Base-by-base conservation (phyloP, 2,888 invertebrate genomes). In the Lepidonotus clava region DNA sequence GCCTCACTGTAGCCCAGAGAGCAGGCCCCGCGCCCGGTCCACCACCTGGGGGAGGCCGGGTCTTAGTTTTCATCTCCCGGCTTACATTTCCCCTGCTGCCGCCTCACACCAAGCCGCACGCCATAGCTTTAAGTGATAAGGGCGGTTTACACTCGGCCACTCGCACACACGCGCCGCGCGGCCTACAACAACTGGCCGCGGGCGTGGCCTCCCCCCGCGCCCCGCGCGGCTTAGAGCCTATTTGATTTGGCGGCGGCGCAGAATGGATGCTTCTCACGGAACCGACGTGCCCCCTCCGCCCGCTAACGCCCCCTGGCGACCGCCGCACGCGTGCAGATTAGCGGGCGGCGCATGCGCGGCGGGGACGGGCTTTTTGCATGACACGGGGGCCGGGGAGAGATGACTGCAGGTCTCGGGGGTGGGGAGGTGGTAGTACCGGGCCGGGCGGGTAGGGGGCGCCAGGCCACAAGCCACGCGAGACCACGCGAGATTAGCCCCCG, bases 401-500 rank as follows among this genome's bases (percentile, higher is more conserved):
- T 80, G 41, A 80, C 41, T 80, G 14, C 46, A 24, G 46, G 46
- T 80, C 80, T 24, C 46, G 46, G 41, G 80, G 46, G 28, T 5
- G 1, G 8, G 76, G 76, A 18, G 14, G 28, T 11, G 14, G 56
- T 56, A n/a, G 56, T n/a, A n/a, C n/a, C 56, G 5, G 8, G 56
- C 5, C 5, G 56, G 66, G 76, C 38, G 36, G 40, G 11, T 6
- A n/a, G 80, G 28, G 80, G 80, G 80, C 28, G 46, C 41, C n/a
- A n/a, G n/a, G n/a, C n/a, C 80, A 80, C 41, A 80, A 80, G 41
- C 80, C 80, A 51, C 80, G 80, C 80, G 80, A 71, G 46, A 46
- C 71, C 71, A 36, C 71, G 71, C 36, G 71, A 71, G 71, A 71
- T 71, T 71, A 71, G 71, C 71, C 71, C 61, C 71, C 71, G n/a